Conservation (phyloP, 2,888 invertebrate genomes). For the Eucera pruinosa region DNA sequence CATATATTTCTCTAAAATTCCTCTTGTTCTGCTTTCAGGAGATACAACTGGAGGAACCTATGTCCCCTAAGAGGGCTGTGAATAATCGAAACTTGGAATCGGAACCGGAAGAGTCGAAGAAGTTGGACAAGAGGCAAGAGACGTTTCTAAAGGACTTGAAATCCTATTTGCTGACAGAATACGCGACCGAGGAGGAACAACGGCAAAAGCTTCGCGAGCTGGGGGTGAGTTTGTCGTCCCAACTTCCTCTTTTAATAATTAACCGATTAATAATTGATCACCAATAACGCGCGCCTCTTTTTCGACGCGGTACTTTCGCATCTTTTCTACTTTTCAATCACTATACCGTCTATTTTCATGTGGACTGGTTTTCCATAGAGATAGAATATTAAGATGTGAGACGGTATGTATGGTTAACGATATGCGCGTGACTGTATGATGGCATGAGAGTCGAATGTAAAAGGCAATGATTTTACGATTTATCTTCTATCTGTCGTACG, state of each 20-base stretch:
- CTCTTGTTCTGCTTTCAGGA: slow-evolving; percentile 4
- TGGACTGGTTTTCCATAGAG: too few relatives aligned
- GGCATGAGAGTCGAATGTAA: too few relatives aligned
- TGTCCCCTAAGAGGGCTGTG: neutral
- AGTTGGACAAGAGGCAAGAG: slow-evolving; percentile 75
- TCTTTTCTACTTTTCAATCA: too few relatives aligned
- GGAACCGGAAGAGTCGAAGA: slow-evolving; percentile 52
- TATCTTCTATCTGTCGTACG: too few relatives aligned
- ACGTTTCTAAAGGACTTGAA: slow-evolving; percentile 67
- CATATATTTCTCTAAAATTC: too few relatives aligned
- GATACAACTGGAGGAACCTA: neutral
- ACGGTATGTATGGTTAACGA: too few relatives aligned
- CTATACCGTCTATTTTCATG: too few relatives aligned
- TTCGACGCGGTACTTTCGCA: too few relatives aligned
- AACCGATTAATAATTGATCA: slow-evolving; percentile 6
- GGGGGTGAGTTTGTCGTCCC: slow-evolving; percentile 68
- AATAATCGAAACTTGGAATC: slow-evolving; percentile 43
- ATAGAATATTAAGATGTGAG: too few relatives aligned
- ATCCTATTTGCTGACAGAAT: slow-evolving; percentile 69
- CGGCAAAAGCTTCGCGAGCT: slow-evolving; percentile 70
- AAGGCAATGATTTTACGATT: too few relatives aligned
- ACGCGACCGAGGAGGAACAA: slow-evolving; percentile 67
- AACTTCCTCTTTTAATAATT: slow-evolving; percentile 17
- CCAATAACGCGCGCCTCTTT: neutral
- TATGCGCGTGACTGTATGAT: too few relatives aligned